These are phyloP conservation scores for Tethea ocularis DNA, from an alignment of 2,888 invertebrate species.

Conservation along the genomic window DNA sequence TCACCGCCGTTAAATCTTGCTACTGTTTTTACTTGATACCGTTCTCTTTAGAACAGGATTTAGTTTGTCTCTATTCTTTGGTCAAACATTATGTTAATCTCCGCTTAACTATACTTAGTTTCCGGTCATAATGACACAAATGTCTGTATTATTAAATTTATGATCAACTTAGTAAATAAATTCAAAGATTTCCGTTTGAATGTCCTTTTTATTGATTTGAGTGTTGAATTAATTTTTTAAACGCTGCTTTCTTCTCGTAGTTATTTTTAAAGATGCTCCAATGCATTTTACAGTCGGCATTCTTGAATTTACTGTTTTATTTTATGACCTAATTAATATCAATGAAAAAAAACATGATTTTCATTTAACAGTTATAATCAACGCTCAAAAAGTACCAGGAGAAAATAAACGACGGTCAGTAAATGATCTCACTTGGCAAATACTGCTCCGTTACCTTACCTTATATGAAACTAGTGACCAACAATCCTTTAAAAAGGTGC, in stretches of 20 bases:
- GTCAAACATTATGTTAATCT: not conserved
- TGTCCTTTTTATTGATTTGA: not conserved
- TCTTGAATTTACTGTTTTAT: not conserved
- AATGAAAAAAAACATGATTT: too few relatives aligned
- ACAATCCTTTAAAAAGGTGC: slow-evolving; percentile 23
- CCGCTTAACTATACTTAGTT: not conserved
- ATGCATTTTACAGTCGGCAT: not conserved
- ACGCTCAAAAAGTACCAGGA: not conserved
- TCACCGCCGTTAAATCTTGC: not conserved
- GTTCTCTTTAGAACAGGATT: not conserved
- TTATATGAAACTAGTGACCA: not conserved
- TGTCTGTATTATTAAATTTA: not conserved
- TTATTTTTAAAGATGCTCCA: not conserved
- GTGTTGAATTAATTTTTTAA: not conserved
- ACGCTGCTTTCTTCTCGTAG: not conserved
- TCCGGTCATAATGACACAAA: not conserved
- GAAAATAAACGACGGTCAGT: not conserved
- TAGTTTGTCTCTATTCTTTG: not conserved
- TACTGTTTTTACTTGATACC: not conserved
- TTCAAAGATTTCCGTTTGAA: not conserved
- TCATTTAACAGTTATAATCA: too few relatives aligned
- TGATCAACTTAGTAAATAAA: not conserved
- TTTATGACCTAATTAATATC: not conserved
- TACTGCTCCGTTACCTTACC: not conserved
- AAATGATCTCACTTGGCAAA: not conserved